A percentile compares a stretch with the other conserved stretches of the same genome.
These are phyloP conservation scores for Diachasma alloeum DNA, from an alignment of 1,140 invertebrate genomes.

Conservation along the genomic window DNA sequence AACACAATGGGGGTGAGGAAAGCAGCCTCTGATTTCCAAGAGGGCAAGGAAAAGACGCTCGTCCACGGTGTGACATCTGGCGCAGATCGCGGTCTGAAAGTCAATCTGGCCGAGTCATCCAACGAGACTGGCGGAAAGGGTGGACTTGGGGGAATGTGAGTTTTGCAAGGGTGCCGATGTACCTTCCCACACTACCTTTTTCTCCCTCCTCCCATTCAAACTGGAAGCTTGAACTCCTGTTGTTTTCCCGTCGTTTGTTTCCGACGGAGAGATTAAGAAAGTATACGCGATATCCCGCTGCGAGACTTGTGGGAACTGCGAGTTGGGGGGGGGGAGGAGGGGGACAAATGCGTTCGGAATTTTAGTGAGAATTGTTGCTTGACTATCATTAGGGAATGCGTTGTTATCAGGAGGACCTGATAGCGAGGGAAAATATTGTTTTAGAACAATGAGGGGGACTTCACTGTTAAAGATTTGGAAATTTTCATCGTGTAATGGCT, in stretches of 20 bases:
- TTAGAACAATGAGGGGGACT: too few relatives aligned
- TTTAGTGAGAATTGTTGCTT: background rate
- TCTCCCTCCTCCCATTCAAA: conserved; percentile 22
- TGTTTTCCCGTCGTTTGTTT: conserved; percentile 37
- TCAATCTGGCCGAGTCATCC: conserved; percentile 40
- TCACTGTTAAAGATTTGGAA: too few relatives aligned
- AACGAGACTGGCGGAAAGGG: background rate
- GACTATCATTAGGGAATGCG: background rate
- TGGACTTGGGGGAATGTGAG: conserved; percentile 33
- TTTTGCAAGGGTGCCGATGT: conserved; percentile 6
- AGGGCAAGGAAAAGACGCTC: conserved; percentile 40
- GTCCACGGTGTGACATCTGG: conserved; percentile 44
- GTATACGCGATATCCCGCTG: conserved; percentile 20
- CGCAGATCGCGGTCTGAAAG: conserved; percentile 28
- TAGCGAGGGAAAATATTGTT: too few relatives aligned
- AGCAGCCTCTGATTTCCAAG: background rate
- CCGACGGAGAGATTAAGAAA: conserved; percentile 35
- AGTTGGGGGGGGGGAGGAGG: background rate
- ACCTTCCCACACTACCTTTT: conserved; percentile 6
- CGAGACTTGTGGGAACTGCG: conserved; percentile 24
- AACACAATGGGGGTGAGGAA: background rate
- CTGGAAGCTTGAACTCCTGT: conserved; percentile 31
- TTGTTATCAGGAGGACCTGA: background rate
- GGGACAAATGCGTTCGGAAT: background rate
- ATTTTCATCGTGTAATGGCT: too few relatives aligned